phyloP scores from a whole-genome alignment of 2,797 vertebrate genomes.

The Sparus aurata region DNA sequence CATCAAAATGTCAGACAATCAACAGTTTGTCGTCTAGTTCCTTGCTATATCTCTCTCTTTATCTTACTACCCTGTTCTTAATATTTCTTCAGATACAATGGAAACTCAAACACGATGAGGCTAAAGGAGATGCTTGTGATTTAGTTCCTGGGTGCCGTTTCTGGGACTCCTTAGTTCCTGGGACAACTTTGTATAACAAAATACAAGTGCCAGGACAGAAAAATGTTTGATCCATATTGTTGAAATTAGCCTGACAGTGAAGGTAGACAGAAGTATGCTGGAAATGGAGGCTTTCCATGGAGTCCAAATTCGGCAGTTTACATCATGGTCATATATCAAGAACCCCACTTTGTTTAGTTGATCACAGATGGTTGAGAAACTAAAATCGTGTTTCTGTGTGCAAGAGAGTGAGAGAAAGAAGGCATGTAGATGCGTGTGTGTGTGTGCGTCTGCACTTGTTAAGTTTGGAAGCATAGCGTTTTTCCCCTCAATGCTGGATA shows the following conservation, averaged over 20 bases:
- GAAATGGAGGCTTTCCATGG: constrained; percentile 29
- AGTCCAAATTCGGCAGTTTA: constrained; percentile 39
- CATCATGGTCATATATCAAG: constrained; percentile 36
- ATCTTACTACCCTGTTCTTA: neutral
- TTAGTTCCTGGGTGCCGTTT: constrained; percentile 23
- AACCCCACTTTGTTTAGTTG: constrained; percentile 50
- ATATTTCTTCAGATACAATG: constrained; percentile 16
- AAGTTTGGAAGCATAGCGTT: constrained; percentile 19
- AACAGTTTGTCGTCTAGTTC: neutral
- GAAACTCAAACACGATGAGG: constrained; percentile 2
- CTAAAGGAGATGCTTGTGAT: constrained; percentile 2
- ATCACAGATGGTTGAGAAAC: constrained; percentile 50
- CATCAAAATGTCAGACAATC: neutral
- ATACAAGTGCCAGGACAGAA: constrained; percentile 26
- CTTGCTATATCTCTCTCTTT: neutral
- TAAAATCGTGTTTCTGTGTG: constrained; percentile 27
- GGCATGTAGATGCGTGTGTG: neutral
- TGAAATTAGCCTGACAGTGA: constrained; percentile 46
- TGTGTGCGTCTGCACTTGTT: constrained; percentile 18
- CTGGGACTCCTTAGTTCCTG: neutral
- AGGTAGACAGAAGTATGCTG: constrained; percentile 34
- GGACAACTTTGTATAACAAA: constrained; percentile 4
- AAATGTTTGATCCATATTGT: constrained; percentile 36
- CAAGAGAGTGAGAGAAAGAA: constrained; percentile 8
- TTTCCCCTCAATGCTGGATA: constrained; percentile 32